A percentile compares a stretch with the other conserved stretches of the same genome.
Evolutionary conservation across 2,888 invertebrate genomes (phyloP).

Genomic region (Steromphala cineraria): DNA sequence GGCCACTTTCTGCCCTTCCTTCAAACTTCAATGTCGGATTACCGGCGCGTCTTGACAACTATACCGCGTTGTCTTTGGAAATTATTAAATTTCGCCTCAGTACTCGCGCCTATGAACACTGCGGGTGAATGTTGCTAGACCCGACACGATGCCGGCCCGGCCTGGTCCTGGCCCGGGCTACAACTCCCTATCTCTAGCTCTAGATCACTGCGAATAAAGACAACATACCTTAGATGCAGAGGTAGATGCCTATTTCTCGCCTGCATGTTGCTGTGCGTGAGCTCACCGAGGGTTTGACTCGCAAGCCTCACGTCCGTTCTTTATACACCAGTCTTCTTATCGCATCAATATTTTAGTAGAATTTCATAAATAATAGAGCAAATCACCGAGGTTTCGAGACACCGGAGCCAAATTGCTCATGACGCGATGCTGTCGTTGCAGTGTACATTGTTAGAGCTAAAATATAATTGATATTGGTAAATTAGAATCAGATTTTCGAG

Average conservation of each 20-base stretch:
- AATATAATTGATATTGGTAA: not conserved
- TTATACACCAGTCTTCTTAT: slow-evolving; percentile 48
- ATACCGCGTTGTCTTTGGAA: not conserved
- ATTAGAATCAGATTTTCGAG: not conserved
- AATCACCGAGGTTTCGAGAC: slow-evolving; percentile 40
- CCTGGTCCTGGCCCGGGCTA: not conserved
- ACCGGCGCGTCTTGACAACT: slow-evolving; percentile 12
- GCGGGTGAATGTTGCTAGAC: not conserved
- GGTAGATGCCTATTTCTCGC: not conserved
- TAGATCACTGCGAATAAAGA: not conserved
- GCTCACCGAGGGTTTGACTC: not conserved
- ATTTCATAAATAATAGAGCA: slow-evolving; percentile 54
- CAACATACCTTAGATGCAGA: not conserved
- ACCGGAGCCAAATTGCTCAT: slow-evolving; percentile 21
- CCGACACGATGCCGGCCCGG: not conserved
- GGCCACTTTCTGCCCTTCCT: not conserved
- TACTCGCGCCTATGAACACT: not conserved
- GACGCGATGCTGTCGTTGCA: slow-evolving; percentile 17
- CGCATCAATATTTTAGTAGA: slow-evolving; percentile 52
- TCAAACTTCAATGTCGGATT: slow-evolving; percentile 13
- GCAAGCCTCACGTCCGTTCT: slow-evolving; percentile 22
- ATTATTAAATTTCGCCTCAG: slow-evolving; percentile 20
- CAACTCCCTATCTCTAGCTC: not conserved
- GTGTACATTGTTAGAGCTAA: not conserved
- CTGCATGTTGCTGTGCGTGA: not conserved